A percentile compares a stretch with the other conserved stretches of the same genome.
Conservation (phyloP, 2,113 vertebrate species). For the Dromas ardeola region DNA sequence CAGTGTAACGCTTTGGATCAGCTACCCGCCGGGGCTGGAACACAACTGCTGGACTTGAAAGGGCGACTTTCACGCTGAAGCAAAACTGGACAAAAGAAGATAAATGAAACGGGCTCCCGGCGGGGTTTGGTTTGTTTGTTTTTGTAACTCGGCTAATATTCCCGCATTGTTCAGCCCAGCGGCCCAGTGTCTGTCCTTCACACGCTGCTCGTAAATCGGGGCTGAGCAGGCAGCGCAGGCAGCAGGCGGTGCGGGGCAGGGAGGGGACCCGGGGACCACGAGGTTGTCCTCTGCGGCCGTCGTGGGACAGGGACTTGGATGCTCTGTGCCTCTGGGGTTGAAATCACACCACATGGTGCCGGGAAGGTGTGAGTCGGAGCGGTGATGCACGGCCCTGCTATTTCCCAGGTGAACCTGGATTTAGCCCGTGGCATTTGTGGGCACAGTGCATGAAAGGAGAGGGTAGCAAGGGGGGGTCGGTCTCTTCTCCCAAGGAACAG, state of each 20-base stretch:
- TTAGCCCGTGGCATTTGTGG: accelerated
- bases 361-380: neutral
- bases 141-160: conserved; percentile 74
- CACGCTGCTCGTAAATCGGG: conserved; percentile 46
- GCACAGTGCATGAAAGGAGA: accelerated
- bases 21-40: conserved; percentile 58
- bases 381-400: neutral
- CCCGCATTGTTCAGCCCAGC: conserved; percentile 60
- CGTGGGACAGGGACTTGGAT: accelerated
- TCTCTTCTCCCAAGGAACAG: neutral
- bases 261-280: accelerated
- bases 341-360: neutral
- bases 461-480: neutral
- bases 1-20: neutral
- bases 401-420: neutral
- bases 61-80: conserved; percentile 70
- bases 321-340: neutral
- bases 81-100: conserved; percentile 71
- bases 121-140: conserved; percentile 72
- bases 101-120: conserved; percentile 66
- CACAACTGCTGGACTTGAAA: conserved; percentile 64
- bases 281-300: accelerated
- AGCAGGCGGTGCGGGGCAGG: neutral
- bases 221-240: neutral
- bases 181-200: conserved; percentile 25